Base-by-base conservation (phyloP, 2,888 invertebrate species). In the Ariolimax columbianus region DNA sequence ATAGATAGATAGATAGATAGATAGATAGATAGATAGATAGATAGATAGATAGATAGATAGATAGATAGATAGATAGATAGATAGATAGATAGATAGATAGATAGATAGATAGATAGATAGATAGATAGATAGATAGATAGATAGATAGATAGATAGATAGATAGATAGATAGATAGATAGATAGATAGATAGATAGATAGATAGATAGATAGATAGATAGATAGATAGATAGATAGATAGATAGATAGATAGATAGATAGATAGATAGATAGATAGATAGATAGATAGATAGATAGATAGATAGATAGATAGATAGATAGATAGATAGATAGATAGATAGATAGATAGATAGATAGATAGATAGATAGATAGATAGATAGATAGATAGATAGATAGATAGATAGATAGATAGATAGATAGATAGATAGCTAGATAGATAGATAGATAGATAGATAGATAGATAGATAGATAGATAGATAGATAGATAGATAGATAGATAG, bases 251-350 rank as follows among this genome's bases (percentile, higher is more conserved):
- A 82, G 47, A 82, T 43, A 82, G 73, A 82, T 68, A 73, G 72
- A 82, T 40, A 73, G 47, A 82, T 38, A 82, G 70, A 82, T 43
- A 82, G 72, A 82, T 19, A 82, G 82, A 82, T 38, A 82, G 82
- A 82, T 68, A 55, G 55, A 66, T 66, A 66, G 30, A 66, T n/a
- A n/a, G n/a, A n/a, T n/a, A n/a, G n/a, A n/a, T n/a, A n/a, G n/a
- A n/a, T n/a, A n/a, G n/a, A n/a, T n/a, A n/a, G n/a, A n/a, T n/a
- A n/a, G n/a, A n/a, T n/a, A n/a, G n/a, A 33, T 11, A 66, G 66
- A 33, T 11, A 66, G 66, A 33, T 66, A 66, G 66, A 33, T 30
- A 66, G 66, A 4, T 30, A 66, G 66, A 17, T 11, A 30, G 66
- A 33, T 11, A 66, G 66, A 9, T 11, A 66, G 66, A 33, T 66